These are phyloP conservation scores for Pachyuromys duprasi DNA, from an alignment of 2,797 vertebrate species.

Conservation along the genomic window DNA sequence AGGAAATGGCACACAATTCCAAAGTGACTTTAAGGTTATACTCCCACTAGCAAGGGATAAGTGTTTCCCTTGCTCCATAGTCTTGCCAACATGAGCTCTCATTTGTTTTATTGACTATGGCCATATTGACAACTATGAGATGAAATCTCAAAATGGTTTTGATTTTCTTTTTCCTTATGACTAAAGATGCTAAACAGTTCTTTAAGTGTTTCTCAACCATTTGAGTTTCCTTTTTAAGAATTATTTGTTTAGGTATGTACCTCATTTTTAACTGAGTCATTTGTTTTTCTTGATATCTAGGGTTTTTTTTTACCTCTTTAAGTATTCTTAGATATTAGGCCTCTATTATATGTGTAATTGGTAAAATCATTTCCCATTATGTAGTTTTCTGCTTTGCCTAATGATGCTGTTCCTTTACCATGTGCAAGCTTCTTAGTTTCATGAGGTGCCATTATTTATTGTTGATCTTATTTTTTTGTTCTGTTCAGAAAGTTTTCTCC, in stretches of 20 bases:
- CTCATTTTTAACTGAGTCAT: not conserved
- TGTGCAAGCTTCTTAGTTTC: not conserved
- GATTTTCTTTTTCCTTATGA: not conserved
- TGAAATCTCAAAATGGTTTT: not conserved
- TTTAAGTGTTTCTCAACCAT: too few relatives aligned
- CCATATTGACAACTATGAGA: not conserved
- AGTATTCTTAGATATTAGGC: not conserved
- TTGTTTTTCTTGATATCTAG: not conserved
- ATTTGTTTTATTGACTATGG: not conserved
- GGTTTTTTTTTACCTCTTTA: not conserved
- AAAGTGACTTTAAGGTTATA: too few relatives aligned
- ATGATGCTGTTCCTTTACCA: not conserved
- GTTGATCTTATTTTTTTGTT: not conserved
- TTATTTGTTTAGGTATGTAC: not conserved
- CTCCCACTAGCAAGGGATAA: too few relatives aligned
- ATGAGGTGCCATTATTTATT: not conserved
- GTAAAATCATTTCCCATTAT: not conserved
- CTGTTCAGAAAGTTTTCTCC: not conserved
- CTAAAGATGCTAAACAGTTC: not conserved
- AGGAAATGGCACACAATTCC: too few relatives aligned
- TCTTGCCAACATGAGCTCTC: not conserved
- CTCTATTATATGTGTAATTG: too few relatives aligned
- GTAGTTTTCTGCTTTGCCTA: not conserved
- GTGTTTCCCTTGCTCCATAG: too few relatives aligned
- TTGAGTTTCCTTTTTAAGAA: not conserved